Base-by-base conservation (phyloP, 2,888 invertebrate species). In the Dryococelus australis region DNA sequence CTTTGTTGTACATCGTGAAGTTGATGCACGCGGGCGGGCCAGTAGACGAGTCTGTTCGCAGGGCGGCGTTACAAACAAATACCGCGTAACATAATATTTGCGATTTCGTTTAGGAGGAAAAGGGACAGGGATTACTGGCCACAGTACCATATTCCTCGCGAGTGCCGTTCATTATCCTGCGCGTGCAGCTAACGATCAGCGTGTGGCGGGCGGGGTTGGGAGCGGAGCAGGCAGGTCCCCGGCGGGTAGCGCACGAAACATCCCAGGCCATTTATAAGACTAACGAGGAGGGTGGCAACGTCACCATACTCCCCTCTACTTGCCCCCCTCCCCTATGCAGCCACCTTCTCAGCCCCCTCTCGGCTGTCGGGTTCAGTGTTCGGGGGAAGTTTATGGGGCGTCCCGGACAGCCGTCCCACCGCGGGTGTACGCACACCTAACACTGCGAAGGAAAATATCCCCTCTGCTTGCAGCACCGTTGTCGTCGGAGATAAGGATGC, bases 211-310 rank as follows among this genome's bases (percentile, higher is more conserved):
- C 51, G 51, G 51, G 51, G 51, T 12, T 51, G 51, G 51, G 13
- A 16, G 51, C 51, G 20, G 35, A 35, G 35, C 35, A n/a, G n/a
- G n/a, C 35, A 6, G n/a, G 65, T 65, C 65, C 65, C 65, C 16
- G 65, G 65, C 65, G 65, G 65, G 65, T 65, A 65, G 65, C 65
- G 65, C 65, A 65, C 65, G 65, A 20, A 65, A 65, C 65, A 65
- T 65, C 24, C 65, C 65, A 24, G 65, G 65, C 65, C 65, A 65
- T 65, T 65, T 65, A 65, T 65, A 65, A 65, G 65, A n/a, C 65
- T 65, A 65, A 65, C 65, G 65, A 65, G 65, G n/a, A 65, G 65
- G 65, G 65, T 65, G 65, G 65, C 65, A 65, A 65, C 65, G 24
- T 65, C 65, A 65, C 65, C 65, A 65, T 10, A 8, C 65, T 8